Conservation (phyloP, 2,888 invertebrate species). For the Cephus pygmeus region DNA sequence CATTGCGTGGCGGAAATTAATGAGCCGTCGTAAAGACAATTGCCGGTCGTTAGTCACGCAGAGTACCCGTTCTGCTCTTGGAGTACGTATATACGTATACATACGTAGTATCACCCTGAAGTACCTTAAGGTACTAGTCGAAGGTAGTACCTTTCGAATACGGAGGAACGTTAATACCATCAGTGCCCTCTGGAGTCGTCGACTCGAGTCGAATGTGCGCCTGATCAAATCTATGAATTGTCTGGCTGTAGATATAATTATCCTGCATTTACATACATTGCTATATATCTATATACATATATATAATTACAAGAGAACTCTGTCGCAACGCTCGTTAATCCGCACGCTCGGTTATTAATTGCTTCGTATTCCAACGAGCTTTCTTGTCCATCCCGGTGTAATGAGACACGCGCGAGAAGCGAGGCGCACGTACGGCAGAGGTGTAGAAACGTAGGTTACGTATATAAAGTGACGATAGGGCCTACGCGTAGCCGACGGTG, state of each 20-base stretch:
- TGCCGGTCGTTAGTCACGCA: constrained; percentile 49
- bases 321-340: constrained; percentile 40
- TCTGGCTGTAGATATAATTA: constrained; percentile 32
- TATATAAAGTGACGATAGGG: too few species aligned
- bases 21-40: constrained; percentile 50
- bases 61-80: constrained; percentile 18
- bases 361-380: constrained; percentile 20
- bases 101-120: constrained; percentile 2
- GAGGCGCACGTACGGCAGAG: too few species aligned
- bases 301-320: constrained; percentile 33
- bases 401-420: constrained; percentile 21
- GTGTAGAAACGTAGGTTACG: too few species aligned
- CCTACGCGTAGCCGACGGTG: too few species aligned
- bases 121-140: constrained; percentile 5
- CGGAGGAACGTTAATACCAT: background rate
- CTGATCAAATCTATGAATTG: constrained; percentile 43
- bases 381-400: constrained; percentile 9
- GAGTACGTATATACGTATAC: constrained; percentile 1
- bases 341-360: constrained; percentile 40
- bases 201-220: constrained; percentile 21
- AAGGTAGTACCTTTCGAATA: constrained; percentile 13
- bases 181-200: constrained; percentile 28
- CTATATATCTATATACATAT: constrained; percentile 3
- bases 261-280: background rate
- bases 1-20: constrained; percentile 45